These are phyloP conservation scores for Hystrix cristata DNA, from an alignment of 2,113 vertebrate species.

Conservation along the genomic window DNA sequence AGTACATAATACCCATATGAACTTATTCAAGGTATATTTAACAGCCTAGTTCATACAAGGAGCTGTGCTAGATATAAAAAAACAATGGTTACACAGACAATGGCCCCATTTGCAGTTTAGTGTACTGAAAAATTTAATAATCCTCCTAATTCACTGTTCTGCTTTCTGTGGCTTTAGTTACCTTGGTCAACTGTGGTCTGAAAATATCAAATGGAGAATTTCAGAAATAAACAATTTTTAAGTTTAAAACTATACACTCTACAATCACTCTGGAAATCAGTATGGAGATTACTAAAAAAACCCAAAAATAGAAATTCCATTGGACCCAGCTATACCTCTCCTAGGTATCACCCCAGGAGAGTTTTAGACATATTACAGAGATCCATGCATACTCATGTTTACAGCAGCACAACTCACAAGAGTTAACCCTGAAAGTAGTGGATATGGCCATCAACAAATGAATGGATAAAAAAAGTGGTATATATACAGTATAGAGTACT, in stretches of 20 bases:
- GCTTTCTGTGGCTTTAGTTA: neutral
- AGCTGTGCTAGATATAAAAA: neutral
- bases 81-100: neutral
- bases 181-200: neutral
- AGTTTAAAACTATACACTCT: neutral
- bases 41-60: neutral
- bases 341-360: neutral
- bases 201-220: neutral
- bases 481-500: neutral
- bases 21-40: neutral
- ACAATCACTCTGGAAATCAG: neutral
- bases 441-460: neutral
- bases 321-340: neutral
- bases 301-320: neutral
- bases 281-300: neutral
- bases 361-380: neutral
- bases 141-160: neutral
- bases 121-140: neutral
- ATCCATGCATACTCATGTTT: neutral
- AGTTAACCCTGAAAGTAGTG: neutral
- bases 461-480: neutral
- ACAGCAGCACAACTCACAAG: neutral
- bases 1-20: neutral
- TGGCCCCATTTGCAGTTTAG: neutral
- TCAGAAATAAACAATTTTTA: neutral